A percentile compares a stretch with the other conserved stretches of the same genome.
phyloP scores from a whole-genome alignment of 2,888 invertebrate genomes.

The Teleiodes luculella region DNA sequence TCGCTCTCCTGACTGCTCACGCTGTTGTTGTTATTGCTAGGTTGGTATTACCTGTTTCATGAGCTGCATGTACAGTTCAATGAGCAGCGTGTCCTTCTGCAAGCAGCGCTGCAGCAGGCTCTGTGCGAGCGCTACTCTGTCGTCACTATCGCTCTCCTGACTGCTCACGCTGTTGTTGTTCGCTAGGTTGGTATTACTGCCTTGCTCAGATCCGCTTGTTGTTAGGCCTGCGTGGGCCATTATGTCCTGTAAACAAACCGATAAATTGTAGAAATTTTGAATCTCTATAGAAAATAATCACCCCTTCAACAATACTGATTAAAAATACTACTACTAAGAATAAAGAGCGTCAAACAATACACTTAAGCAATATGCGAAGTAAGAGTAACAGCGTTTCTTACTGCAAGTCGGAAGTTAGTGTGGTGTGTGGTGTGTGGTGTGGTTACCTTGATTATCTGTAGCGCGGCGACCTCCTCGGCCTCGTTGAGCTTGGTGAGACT shows the following conservation, averaged over 20 bases:
- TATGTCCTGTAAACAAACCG: constrained; percentile 70
- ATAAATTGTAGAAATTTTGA: neutral
- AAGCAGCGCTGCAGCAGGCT: constrained; percentile 93
- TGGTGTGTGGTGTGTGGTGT: too few relatives aligned
- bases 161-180: constrained; percentile 62
- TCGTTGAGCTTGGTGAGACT: constrained; percentile 91
- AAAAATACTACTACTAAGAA: too few relatives aligned
- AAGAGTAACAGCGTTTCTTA: too few relatives aligned
- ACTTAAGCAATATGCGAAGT: too few relatives aligned
- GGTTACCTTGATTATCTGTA: constrained; percentile 96
- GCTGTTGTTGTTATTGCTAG: constrained; percentile 29
- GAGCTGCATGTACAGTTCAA: constrained; percentile 94
- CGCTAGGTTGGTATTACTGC: constrained; percentile 62
- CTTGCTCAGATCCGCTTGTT: constrained; percentile 37
- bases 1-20: constrained; percentile 70
- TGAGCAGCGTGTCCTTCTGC: constrained; percentile 91
- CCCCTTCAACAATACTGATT: too few relatives aligned
- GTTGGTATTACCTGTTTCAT: constrained; percentile 85
- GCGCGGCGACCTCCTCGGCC: constrained; percentile 90
- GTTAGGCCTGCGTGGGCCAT: constrained; percentile 92
- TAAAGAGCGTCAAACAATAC: too few relatives aligned
- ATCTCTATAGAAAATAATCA: too few relatives aligned
- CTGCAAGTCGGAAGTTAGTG: too few relatives aligned
- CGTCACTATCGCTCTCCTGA: constrained; percentile 84
- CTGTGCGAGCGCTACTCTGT: constrained; percentile 93